Conservation (phyloP, 2,888 invertebrate genomes). For the Eledona agricola region DNA sequence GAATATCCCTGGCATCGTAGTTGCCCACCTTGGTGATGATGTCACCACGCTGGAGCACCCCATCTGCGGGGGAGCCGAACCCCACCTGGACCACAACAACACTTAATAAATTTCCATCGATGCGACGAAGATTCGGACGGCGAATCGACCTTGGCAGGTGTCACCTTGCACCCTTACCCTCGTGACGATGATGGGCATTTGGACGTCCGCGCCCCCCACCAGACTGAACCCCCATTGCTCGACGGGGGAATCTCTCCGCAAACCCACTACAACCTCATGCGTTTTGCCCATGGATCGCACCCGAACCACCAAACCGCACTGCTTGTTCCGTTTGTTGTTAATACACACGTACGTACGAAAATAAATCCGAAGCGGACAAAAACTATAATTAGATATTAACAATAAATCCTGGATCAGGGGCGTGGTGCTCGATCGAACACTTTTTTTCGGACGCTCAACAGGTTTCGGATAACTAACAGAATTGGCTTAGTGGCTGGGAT, state of each 20-base stretch:
- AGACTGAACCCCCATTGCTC: conserved; percentile 88
- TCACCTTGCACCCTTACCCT: conserved; percentile 70
- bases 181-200: conserved; percentile 87
- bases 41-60: conserved; percentile 87
- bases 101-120: not conserved
- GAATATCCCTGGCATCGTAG: conserved; percentile 85
- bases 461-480: conserved; percentile 51
- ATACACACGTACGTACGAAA: conserved; percentile 41
- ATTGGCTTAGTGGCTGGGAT: conserved; percentile 43
- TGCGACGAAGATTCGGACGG: not conserved
- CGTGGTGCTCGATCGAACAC: conserved; percentile 13
- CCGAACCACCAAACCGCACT: conserved; percentile 26
- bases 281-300: conserved; percentile 67
- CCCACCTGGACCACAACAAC: conserved; percentile 73
- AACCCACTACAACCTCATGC: conserved; percentile 79
- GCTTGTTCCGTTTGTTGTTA: conserved; percentile 38
- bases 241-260: conserved; percentile 74
- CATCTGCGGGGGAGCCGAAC: conserved; percentile 84
- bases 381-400: conserved; percentile 40
- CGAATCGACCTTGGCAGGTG: conserved; percentile 3
- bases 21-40: conserved; percentile 90
- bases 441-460: conserved; percentile 45
- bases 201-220: conserved; percentile 86
- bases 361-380: conserved; percentile 39
- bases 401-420: conserved; percentile 22